Evolutionary conservation across 2,797 vertebrate genomes (phyloP).

Genomic region (Spinus olivaceus): DNA sequence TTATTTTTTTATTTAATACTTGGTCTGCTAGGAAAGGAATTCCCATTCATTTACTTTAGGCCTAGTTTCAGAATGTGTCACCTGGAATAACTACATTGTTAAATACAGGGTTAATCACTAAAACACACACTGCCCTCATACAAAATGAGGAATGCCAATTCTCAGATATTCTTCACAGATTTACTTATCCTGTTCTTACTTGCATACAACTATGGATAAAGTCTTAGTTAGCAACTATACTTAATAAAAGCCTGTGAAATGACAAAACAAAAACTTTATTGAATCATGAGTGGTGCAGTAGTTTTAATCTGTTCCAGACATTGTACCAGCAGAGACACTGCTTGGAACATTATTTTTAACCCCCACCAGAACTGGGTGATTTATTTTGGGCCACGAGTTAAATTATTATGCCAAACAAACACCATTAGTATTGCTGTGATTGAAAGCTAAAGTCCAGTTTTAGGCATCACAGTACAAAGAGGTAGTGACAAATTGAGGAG

Average conservation of each 20-base stretch:
- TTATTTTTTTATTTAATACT: neutral
- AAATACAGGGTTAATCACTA: neutral
- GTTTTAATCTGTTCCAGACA: neutral
- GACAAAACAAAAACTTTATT: neutral
- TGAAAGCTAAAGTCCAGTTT: neutral
- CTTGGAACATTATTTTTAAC: neutral
- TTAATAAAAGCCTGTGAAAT: neutral
- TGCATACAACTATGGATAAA: neutral
- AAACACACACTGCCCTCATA: fast-evolving
- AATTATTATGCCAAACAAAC: neutral
- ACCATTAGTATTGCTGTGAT: neutral
- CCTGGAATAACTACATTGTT: neutral
- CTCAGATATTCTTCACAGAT: neutral
- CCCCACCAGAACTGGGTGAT: neutral
- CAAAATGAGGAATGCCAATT: neutral
- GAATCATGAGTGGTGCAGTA: neutral
- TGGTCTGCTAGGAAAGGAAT: neutral
- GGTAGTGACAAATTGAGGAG: neutral
- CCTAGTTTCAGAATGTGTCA: neutral
- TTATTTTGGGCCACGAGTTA: neutral
- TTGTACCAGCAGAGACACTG: neutral
- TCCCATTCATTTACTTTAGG: neutral
- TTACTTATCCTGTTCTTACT: neutral
- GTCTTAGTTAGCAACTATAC: neutral
- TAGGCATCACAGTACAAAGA: neutral